phyloP scores from a whole-genome alignment of 1,140 invertebrate species.

The Lineus longissimus region DNA sequence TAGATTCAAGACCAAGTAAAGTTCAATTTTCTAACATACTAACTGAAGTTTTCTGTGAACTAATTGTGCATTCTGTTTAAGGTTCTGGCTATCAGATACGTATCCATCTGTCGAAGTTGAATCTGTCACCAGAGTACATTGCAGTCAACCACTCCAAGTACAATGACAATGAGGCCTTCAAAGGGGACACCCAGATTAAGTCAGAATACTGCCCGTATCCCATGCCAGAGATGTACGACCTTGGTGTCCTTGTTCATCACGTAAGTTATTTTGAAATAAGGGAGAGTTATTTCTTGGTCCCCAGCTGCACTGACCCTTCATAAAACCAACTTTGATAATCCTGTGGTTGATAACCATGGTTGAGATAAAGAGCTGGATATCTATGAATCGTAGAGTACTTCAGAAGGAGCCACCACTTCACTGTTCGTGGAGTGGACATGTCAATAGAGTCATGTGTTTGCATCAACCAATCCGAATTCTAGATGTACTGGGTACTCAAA shows the following conservation, averaged over 20 bases:
- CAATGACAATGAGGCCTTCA: slow-evolving; percentile 19
- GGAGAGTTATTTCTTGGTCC: not conserved
- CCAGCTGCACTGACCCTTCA: not conserved
- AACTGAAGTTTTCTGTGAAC: too few relatives aligned
- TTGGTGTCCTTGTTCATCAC: slow-evolving; percentile 12
- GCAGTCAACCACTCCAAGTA: slow-evolving; percentile 17
- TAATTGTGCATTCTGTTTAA: not conserved
- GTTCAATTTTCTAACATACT: too few relatives aligned
- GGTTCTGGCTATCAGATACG: slow-evolving; percentile 11
- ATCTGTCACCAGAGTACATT: slow-evolving; percentile 19
- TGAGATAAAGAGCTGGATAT: too few relatives aligned
- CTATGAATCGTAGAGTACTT: too few relatives aligned
- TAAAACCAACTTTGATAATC: too few relatives aligned
- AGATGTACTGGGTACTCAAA: too few relatives aligned
- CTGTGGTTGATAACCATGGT: too few relatives aligned
- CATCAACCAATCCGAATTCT: too few relatives aligned
- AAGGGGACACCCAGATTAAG: slow-evolving; percentile 6
- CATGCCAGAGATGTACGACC: slow-evolving; percentile 19
- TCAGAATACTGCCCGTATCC: slow-evolving; percentile 20
- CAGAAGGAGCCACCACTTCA: too few relatives aligned
- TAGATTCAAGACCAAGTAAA: too few relatives aligned
- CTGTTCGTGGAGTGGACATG: too few relatives aligned
- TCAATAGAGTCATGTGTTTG: too few relatives aligned
- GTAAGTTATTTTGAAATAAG: slow-evolving; percentile 7
- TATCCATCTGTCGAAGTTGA: slow-evolving; percentile 11